phyloP scores from a whole-genome alignment of 2,888 invertebrate genomes.

The Sisyra nigra region DNA sequence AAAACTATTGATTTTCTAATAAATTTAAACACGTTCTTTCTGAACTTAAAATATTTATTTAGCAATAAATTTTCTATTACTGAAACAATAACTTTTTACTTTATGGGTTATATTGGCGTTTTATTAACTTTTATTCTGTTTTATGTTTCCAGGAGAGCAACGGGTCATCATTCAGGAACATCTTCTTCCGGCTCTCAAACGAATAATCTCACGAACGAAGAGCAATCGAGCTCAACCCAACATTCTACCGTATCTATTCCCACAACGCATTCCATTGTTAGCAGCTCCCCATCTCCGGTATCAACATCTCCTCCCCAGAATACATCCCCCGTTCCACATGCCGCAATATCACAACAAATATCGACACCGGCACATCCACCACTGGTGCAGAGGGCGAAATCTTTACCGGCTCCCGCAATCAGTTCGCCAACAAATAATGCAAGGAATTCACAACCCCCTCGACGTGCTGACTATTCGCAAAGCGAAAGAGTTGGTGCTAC shows the following conservation, averaged over 20 bases:
- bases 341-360: too few relatives aligned
- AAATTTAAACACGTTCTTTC: too few relatives aligned
- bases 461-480: constrained; percentile 12
- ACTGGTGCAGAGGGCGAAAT: constrained; percentile 19
- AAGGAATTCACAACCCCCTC: constrained; percentile 5
- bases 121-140: not conserved
- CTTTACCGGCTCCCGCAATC: constrained; percentile 17
- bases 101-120: too few relatives aligned
- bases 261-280: not conserved
- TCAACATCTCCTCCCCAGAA: not conserved
- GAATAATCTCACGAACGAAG: constrained; percentile 19
- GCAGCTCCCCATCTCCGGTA: not conserved
- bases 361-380: constrained; percentile 10
- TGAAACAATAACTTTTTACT: too few relatives aligned
- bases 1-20: too few relatives aligned
- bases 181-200: constrained; percentile 21
- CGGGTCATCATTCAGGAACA: constrained; percentile 20
- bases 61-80: too few relatives aligned
- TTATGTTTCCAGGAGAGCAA: constrained; percentile 5
- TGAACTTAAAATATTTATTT: too few relatives aligned
- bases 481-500: constrained; percentile 10
- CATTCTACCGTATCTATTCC: not conserved
- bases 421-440: constrained; percentile 10
- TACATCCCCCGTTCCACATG: not conserved
- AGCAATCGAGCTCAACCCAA: constrained; percentile 10